These are phyloP conservation scores for Ciconia boyciana DNA, from an alignment of 2,113 vertebrate species.

Conservation along the genomic window DNA sequence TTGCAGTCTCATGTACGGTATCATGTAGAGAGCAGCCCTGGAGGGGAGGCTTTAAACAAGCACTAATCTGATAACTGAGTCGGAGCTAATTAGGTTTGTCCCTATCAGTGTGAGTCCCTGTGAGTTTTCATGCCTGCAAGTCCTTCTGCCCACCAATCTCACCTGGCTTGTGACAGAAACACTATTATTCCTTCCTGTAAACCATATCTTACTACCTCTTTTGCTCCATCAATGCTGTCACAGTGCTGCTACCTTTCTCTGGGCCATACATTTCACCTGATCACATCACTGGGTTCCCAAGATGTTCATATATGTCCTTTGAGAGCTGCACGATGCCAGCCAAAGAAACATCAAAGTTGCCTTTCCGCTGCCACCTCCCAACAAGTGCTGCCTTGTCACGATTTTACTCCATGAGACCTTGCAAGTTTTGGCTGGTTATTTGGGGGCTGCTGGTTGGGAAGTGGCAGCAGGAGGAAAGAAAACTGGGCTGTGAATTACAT, in stretches of 20 bases:
- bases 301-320: not conserved
- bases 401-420: not conserved
- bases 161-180: rapidly evolving
- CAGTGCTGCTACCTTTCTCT: not conserved
- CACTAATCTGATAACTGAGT: not conserved
- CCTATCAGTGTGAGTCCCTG: not conserved
- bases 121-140: not conserved
- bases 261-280: not conserved
- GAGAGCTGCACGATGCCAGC: not conserved
- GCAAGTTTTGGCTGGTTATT: rapidly evolving
- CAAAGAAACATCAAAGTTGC: not conserved
- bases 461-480: not conserved
- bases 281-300: not conserved
- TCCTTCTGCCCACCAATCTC: not conserved
- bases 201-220: not conserved
- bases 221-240: not conserved
- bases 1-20: not conserved
- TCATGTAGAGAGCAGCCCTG: not conserved
- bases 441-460: not conserved
- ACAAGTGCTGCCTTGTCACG: rapidly evolving
- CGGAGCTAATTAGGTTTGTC: not conserved
- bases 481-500: not conserved
- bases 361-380: not conserved
- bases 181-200: not conserved
- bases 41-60: not conserved